Base-by-base conservation (phyloP, 2,888 invertebrate species). In the Atrina japonica region DNA sequence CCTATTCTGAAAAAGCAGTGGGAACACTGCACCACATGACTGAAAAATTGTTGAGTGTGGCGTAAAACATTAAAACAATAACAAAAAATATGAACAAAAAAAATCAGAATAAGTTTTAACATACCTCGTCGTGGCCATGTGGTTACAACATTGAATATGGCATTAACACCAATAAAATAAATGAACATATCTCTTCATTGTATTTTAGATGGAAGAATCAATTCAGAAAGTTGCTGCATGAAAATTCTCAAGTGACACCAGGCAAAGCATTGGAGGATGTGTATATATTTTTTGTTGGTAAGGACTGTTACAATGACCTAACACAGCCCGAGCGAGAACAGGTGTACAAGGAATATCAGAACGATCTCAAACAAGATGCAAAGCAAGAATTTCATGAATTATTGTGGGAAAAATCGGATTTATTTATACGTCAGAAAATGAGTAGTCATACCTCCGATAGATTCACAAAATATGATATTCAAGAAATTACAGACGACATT, bases 211-310 rank as follows among this genome's bases (percentile, higher is more conserved):
- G 96, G 95, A 96, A 96, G 90, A 95, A 96, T 88, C 96, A 97
- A 89, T 98, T 98, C 92, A 96, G 96, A 91, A 95, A 96, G 87
- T 92, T 98, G 23, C 92, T 98, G 66, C 96, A 97, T 90, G 97
- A 97, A 90, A 97, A 97, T 0, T 96, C 96, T 1, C 97, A 97
- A 91, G 97, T 98, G 35, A 97, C 97, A 0, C 97, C 97, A 1
- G 98, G 98, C n/a, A 97, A 97, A 91, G 94, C 95, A 83, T 91
- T 98, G 77, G 94, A 95, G 0, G 98, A 98, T 91, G 96, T 97
- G 43, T 88, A 90, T 65, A 89, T 97, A 2, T 92, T 97, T 69
- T 95, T 98, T 88, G 95, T 97, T 95, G 98, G 97, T 0, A 93
- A 97, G 47, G 97, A 97, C 90, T 97, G 97, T 88, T 98, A 96